These are phyloP conservation scores for Malacosoma neustria DNA, from an alignment of 2,888 invertebrate species.

Conservation along the genomic window DNA sequence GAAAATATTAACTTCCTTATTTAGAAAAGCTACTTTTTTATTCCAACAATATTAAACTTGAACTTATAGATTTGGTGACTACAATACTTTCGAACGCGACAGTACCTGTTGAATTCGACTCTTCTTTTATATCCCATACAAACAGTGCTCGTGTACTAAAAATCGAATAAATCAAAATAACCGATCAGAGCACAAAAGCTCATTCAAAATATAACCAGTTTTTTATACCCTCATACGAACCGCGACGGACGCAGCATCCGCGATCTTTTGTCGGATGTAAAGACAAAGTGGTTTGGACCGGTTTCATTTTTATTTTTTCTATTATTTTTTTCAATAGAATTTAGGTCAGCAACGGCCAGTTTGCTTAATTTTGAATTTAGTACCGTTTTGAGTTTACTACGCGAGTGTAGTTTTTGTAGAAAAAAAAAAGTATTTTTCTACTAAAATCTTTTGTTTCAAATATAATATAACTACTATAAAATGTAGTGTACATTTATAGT, in stretches of 20 bases:
- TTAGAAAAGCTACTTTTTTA: too few species aligned
- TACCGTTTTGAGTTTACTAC: slow-evolving; percentile 11
- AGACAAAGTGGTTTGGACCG: slow-evolving; percentile 61
- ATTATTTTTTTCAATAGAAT: slow-evolving; percentile 30
- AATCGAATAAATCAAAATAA: slow-evolving; percentile 74
- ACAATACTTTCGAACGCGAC: slow-evolving; percentile 28
- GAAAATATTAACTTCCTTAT: too few species aligned
- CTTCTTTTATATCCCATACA: slow-evolving; percentile 58
- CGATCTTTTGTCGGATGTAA: slow-evolving; percentile 55
- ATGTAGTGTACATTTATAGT: too few species aligned
- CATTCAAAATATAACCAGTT: slow-evolving; percentile 58
- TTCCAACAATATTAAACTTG: too few species aligned
- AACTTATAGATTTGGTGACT: too few species aligned
- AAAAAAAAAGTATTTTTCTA: too few species aligned
- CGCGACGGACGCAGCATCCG: slow-evolving; percentile 61
- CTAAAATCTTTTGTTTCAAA: too few species aligned
- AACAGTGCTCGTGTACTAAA: slow-evolving; percentile 45
- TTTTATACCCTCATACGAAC: slow-evolving; percentile 36
- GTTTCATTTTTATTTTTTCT: slow-evolving; percentile 40
- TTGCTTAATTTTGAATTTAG: slow-evolving; percentile 17
- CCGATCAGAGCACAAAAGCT: slow-evolving; percentile 65
- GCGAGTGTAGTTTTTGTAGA: neutral
- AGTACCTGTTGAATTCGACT: slow-evolving; percentile 63
- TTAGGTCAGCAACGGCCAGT: slow-evolving; percentile 62
- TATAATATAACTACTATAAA: too few species aligned